phyloP scores from a whole-genome alignment of 2,113 vertebrate species.

The Macrotis lagotis region DNA sequence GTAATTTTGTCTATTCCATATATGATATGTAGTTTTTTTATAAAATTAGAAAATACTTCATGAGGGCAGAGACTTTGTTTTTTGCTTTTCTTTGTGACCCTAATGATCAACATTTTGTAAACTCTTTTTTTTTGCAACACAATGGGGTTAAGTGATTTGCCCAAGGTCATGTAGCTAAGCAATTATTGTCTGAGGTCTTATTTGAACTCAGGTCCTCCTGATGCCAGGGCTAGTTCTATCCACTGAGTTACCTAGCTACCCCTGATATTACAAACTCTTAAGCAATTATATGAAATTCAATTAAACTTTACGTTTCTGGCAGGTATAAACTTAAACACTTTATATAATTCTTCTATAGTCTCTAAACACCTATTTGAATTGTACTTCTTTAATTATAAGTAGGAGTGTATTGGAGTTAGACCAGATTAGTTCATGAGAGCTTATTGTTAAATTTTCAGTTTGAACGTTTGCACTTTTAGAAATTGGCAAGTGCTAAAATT shows the following conservation, averaged over 20 bases:
- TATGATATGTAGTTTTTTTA: neutral
- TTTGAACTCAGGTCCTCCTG: no score
- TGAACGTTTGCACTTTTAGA: neutral
- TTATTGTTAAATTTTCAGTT: neutral
- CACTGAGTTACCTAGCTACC: no score
- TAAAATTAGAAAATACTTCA: neutral
- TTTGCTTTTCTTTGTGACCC: neutral
- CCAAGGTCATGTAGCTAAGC: no score
- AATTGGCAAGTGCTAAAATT: neutral
- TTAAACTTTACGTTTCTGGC: neutral
- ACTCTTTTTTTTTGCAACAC: no score
- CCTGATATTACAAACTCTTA: neutral
- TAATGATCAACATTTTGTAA: neutral
- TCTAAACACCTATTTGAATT: neutral
- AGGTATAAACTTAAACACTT: neutral
- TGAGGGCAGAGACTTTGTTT: neutral
- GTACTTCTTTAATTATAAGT: neutral
- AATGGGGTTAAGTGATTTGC: no score
- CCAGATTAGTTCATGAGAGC: neutral
- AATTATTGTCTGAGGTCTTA: no score
- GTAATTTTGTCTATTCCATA: neutral
- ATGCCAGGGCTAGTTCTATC: no score
- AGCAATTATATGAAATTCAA: neutral
- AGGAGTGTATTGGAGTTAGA: neutral
- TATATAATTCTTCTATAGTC: neutral